Evolutionary conservation across 1,140 invertebrate species (phyloP).

Genomic region (Asobara japonica): DNA sequence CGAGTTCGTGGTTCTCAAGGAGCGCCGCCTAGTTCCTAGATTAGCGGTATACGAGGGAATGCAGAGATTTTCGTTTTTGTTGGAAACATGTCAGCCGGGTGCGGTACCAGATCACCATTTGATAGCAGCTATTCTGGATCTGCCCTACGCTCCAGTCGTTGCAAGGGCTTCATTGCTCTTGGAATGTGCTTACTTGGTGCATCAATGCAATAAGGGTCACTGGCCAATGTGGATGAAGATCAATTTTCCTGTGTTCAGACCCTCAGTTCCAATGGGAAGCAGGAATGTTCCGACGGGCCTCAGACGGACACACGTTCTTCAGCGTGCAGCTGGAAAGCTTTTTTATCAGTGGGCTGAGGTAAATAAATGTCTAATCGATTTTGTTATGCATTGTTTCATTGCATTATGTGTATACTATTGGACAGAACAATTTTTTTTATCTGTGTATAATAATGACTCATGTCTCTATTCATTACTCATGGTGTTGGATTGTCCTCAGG

Average conservation of each 20-base stretch:
- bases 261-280: slow-evolving; percentile 73
- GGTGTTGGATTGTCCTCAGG: slow-evolving; percentile 67
- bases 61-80: slow-evolving; percentile 84
- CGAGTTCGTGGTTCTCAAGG: slow-evolving; percentile 87
- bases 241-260: slow-evolving; percentile 81
- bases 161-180: slow-evolving; percentile 89
- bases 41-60: slow-evolving; percentile 82
- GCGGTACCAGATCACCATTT: slow-evolving; percentile 94
- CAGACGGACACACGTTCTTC: slow-evolving; percentile 81
- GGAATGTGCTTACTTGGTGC: slow-evolving; percentile 96
- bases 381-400: too few relatives aligned
- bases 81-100: slow-evolving; percentile 96
- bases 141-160: slow-evolving; percentile 95
- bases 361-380: slow-evolving; percentile 45
- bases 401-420: too few relatives aligned
- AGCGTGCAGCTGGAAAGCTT: slow-evolving; percentile 92
- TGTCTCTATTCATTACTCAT: too few relatives aligned
- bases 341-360: slow-evolving; percentile 98
- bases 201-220: slow-evolving; percentile 96
- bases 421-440: too few relatives aligned
- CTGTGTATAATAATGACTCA: too few relatives aligned
- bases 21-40: slow-evolving; percentile 81
- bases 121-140: slow-evolving; percentile 92
- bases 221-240: slow-evolving; percentile 97
- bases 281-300: slow-evolving; percentile 70